Evolutionary conservation across 2,888 invertebrate species (phyloP), one percentile per base, ranked within the genome.

Genomic region (Melanotus villosus): DNA sequence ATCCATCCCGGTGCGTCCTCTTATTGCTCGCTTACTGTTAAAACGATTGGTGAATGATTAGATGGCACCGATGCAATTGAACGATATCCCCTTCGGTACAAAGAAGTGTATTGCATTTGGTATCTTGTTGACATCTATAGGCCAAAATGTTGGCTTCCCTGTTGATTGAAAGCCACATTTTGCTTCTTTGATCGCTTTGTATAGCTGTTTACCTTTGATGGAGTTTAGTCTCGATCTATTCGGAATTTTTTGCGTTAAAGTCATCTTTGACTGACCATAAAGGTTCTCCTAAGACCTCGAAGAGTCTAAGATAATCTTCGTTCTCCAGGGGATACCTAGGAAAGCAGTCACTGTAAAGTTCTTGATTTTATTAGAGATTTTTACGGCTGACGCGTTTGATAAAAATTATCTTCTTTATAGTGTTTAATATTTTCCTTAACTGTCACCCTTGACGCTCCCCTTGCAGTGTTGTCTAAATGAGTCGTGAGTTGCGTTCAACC

Each of bases 251-350:
- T 3, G 41, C 38, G 52, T 74, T 77, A 30, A 65, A 75, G 9
- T 77, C 72, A 6, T 73, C 71, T 10, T 71, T 71, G 2, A 67
- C n/a, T 21, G 10, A 73, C 38, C 43, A 72, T 75, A 18, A 60
- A n/a, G n/a, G 60, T 1, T 64, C 41, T 5, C 72, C 73, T 21
- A 77, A 41, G 4, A 50, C 57, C 18, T 72, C 26, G 7, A 77
- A 70, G 19, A 70, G 30, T 12, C 43, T 67, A 1, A 38, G 3
- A 30, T 67, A 62, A 43, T 67, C 67, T 9, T 52, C 38, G 16
- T 50, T 60, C 30, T 52, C 26, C 52, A 54, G 16, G 6, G 60
- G 12, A 30, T 62, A 62, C 36, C 43, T 62, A n/a, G 62, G 47
- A 10, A 62, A 58, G 21, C 7, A 7, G 7, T 26, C 26, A 26